phyloP scores from a whole-genome alignment of 2,797 vertebrate species.

The Sandelia bainsii region DNA sequence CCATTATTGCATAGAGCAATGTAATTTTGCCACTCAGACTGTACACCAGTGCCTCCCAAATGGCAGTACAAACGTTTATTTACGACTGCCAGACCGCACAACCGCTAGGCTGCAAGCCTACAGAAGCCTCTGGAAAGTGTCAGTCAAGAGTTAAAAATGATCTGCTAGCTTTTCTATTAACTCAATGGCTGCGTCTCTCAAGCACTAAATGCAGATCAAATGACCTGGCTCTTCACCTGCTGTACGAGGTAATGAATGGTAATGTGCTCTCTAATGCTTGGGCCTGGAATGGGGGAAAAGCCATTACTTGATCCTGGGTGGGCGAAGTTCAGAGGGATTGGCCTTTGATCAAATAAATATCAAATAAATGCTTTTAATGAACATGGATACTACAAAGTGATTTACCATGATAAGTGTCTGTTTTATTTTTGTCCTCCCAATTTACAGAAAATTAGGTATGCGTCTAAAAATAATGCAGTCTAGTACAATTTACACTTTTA shows the following conservation, averaged over 20 bases:
- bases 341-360: slow-evolving; percentile 51
- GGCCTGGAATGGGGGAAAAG: slow-evolving; percentile 36
- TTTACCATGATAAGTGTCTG: background rate
- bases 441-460: background rate
- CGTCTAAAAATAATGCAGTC: background rate
- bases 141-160: slow-evolving; percentile 59
- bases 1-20: background rate
- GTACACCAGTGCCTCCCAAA: background rate
- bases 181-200: slow-evolving; percentile 53
- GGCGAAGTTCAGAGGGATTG: slow-evolving; percentile 32
- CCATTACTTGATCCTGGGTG: slow-evolving; percentile 23
- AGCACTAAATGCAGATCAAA: slow-evolving; percentile 74
- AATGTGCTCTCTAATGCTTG: slow-evolving; percentile 25
- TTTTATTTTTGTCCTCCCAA: background rate
- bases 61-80: too few species aligned
- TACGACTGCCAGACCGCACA: too few species aligned
- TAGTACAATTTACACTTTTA: background rate
- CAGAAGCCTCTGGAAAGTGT: slow-evolving; percentile 37
- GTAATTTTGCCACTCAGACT: background rate
- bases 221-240: slow-evolving; percentile 61
- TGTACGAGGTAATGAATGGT: slow-evolving; percentile 53
- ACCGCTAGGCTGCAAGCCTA: background rate
- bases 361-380: slow-evolving; percentile 40
- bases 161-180: slow-evolving; percentile 62
- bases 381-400: slow-evolving; percentile 24